Evolutionary conservation across 2,888 invertebrate species (phyloP).

Genomic region (Diadegma fenestrale): DNA sequence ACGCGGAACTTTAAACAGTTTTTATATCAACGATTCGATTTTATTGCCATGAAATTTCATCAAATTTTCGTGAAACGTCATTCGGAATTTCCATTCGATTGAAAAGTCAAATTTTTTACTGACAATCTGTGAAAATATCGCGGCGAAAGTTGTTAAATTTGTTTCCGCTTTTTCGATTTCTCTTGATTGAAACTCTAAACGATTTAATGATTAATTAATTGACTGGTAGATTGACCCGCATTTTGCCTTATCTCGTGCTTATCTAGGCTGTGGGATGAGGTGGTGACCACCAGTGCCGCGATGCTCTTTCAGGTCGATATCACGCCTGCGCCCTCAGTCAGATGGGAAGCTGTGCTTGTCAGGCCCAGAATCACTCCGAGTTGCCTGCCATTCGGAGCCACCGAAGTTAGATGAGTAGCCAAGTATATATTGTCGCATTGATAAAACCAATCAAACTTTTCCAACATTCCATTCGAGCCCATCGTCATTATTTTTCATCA

Average conservation of each 20-base stretch:
- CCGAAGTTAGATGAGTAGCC: not conserved
- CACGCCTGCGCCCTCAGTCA: constrained; percentile 78
- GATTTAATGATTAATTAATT: not conserved
- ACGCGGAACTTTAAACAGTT: not conserved
- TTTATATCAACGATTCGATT: too few relatives aligned
- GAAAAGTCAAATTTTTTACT: not conserved
- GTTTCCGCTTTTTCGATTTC: not conserved
- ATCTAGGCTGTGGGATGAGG: constrained; percentile 26
- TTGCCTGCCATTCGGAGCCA: not conserved
- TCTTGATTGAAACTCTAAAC: not conserved
- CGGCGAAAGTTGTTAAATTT: not conserved
- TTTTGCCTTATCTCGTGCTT: constrained; percentile 25
- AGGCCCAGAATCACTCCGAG: constrained; percentile 59
- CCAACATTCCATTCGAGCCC: not conserved
- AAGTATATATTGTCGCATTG: not conserved
- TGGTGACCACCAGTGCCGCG: constrained; percentile 55
- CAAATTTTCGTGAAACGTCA: not conserved
- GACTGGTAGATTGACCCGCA: constrained; percentile 16
- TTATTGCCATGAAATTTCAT: not conserved
- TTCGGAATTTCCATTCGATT: not conserved
- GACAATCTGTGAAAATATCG: not conserved
- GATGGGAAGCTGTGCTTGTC: constrained; percentile 58
- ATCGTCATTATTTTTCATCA: not conserved
- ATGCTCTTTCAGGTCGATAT: constrained; percentile 78
- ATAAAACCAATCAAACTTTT: not conserved